Percentiles rank a stretch among this genome's conserved stretches.
phyloP scores from a whole-genome alignment of 2,797 vertebrate species.

The Prionace glauca region DNA sequence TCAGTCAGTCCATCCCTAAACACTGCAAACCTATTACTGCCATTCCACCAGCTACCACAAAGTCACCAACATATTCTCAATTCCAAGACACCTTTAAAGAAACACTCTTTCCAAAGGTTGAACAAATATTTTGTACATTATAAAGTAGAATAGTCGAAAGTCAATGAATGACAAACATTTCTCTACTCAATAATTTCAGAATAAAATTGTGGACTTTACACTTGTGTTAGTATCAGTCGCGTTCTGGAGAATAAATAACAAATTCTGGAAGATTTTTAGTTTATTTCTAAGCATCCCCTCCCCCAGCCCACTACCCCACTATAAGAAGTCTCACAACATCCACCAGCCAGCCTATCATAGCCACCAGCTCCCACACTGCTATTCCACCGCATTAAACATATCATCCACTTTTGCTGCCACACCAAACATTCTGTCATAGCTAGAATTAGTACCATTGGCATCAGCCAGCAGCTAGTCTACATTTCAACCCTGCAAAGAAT shows the following conservation, averaged over 20 bases:
- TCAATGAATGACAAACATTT: neutral
- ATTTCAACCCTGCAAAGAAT: neutral
- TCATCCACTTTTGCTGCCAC: too few species aligned
- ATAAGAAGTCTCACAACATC: too few species aligned
- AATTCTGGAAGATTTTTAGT: slow-evolving; percentile 18
- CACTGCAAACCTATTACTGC: too few species aligned
- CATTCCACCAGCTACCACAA: neutral
- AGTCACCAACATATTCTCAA: neutral
- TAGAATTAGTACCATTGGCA: neutral
- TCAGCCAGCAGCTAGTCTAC: too few species aligned
- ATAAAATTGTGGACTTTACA: slow-evolving; percentile 30
- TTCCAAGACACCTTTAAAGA: slow-evolving; percentile 9
- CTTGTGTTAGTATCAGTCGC: neutral
- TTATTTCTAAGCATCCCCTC: neutral
- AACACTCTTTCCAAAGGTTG: slow-evolving; percentile 10
- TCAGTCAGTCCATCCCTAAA: too few species aligned
- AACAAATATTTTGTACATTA: slow-evolving; percentile 30
- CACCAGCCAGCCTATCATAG: neutral
- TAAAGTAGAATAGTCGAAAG: slow-evolving; percentile 30
- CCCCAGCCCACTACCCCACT: neutral
- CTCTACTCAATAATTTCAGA: slow-evolving; percentile 21
- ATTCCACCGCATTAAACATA: too few species aligned
- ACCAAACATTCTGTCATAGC: neutral
- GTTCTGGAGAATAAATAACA: neutral
- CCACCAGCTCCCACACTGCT: neutral